These are phyloP conservation scores for Sycophaga agraensis DNA, from an alignment of 1,140 invertebrate genomes.

Conservation along the genomic window DNA sequence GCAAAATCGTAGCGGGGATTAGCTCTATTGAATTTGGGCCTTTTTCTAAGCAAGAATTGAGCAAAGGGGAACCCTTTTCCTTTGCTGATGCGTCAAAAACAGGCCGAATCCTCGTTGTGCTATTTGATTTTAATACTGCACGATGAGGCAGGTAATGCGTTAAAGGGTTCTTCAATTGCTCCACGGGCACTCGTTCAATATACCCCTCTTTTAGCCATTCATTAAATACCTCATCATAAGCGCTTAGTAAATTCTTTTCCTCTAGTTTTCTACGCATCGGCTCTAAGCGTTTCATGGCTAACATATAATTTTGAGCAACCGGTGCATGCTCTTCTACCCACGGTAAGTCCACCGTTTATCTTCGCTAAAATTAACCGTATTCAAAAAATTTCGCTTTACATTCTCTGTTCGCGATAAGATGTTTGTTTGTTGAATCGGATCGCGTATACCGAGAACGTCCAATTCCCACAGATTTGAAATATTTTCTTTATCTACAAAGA, in stretches of 20 bases:
- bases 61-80: conserved; percentile 32
- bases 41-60: conserved; percentile 37
- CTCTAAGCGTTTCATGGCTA: conserved; percentile 31
- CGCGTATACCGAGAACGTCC: conserved; percentile 46
- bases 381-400: conserved; percentile 37
- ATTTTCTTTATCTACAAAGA: conserved; percentile 29
- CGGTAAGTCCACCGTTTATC: conserved; percentile 37
- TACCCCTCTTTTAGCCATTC: conserved; percentile 39
- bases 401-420: conserved; percentile 24
- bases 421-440: conserved; percentile 38
- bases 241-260: conserved; percentile 30
- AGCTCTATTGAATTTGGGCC: conserved; percentile 10
- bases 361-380: conserved; percentile 33
- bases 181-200: conserved; percentile 36
- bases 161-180: conserved; percentile 10
- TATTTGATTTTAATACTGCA: conserved; percentile 37
- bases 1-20: not conserved
- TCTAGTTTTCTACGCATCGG: conserved; percentile 33
- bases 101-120: conserved; percentile 36
- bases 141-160: conserved; percentile 44
- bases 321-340: conserved; percentile 40
- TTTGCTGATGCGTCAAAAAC: conserved; percentile 43
- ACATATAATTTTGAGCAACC: conserved; percentile 30
- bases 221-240: conserved; percentile 42
- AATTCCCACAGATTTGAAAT: conserved; percentile 47